phyloP scores from a whole-genome alignment of 2,888 invertebrate species.

The Thymelicus acteon region DNA sequence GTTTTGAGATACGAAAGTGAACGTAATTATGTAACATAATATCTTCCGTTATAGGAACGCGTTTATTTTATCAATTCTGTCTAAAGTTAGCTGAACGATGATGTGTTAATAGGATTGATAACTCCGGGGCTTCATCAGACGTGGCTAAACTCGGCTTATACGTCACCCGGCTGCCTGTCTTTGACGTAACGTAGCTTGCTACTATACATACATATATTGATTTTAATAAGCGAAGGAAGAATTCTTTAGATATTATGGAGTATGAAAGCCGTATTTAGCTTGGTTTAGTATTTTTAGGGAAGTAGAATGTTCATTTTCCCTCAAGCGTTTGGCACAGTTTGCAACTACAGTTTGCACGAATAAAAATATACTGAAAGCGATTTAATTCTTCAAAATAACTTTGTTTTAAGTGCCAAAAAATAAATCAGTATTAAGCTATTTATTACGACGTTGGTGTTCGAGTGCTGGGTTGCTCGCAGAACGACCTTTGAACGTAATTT shows the following conservation, averaged over 20 bases:
- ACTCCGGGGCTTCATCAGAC: constrained; percentile 74
- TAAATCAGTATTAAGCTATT: too few relatives aligned
- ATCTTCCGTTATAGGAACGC: constrained; percentile 8
- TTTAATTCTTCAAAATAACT: too few relatives aligned
- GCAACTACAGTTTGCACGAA: too few relatives aligned
- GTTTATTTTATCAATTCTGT: constrained; percentile 29
- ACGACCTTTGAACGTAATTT: too few relatives aligned
- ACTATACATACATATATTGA: constrained; percentile 3
- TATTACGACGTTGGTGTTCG: too few relatives aligned
- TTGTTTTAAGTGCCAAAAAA: too few relatives aligned
- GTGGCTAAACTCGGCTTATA: constrained; percentile 68
- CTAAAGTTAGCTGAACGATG: constrained; percentile 57
- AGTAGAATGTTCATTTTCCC: too few relatives aligned
- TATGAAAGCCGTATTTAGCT: not conserved
- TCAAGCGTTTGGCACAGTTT: too few relatives aligned
- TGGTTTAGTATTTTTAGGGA: too few relatives aligned
- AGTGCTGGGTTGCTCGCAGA: too few relatives aligned
- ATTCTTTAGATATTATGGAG: not conserved
- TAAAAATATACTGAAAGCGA: too few relatives aligned
- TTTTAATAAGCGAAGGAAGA: not conserved
- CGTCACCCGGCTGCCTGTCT: constrained; percentile 49
- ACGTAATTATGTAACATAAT: not conserved
- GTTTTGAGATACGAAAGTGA: not conserved
- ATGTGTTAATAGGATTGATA: constrained; percentile 73
- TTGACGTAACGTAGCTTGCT: constrained; percentile 32